Evolutionary conservation across 2,797 vertebrate genomes (phyloP).

Genomic region (Lepilemur septentrionalis): DNA sequence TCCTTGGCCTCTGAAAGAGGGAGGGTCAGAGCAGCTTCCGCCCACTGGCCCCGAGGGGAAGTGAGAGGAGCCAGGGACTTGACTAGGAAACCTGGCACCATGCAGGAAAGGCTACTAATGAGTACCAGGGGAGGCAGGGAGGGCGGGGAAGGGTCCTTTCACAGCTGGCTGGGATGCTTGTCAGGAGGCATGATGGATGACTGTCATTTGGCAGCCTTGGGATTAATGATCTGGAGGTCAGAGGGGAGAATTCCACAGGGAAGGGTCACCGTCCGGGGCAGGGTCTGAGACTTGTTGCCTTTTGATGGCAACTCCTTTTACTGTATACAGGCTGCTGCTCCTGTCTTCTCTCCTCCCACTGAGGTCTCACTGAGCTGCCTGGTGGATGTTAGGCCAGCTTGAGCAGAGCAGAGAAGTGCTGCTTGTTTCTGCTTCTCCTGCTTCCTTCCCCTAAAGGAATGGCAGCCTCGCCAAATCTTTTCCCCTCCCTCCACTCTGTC

Average conservation of each 20-base stretch:
- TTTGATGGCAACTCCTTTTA: constrained; percentile 85
- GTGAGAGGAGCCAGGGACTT: constrained; percentile 78
- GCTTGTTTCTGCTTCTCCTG: neutral
- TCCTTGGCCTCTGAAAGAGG: constrained; percentile 51
- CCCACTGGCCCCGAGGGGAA: constrained; percentile 67
- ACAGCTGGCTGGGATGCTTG: constrained; percentile 84
- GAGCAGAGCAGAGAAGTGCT: neutral
- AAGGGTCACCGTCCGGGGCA: constrained; percentile 88
- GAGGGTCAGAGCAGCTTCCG: constrained; percentile 70
- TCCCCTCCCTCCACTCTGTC: neutral
- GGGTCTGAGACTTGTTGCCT: constrained; percentile 86
- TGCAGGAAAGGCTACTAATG: constrained; percentile 82
- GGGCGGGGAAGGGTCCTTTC: constrained; percentile 83
- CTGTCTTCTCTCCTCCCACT: neutral
- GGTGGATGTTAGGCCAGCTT: neutral
- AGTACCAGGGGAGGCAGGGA: constrained; percentile 75
- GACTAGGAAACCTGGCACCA: constrained; percentile 78
- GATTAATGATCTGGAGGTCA: constrained; percentile 97
- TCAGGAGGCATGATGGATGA: constrained; percentile 92
- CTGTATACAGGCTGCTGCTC: constrained; percentile 75
- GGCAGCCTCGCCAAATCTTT: rapidly evolving
- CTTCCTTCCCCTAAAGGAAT: neutral
- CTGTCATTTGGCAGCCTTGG: constrained; percentile 93
- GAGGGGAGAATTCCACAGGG: constrained; percentile 93
- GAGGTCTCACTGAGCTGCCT: neutral